Base-by-base conservation (phyloP, 1,140 invertebrate genomes). In the Penaeus japonicus region DNA sequence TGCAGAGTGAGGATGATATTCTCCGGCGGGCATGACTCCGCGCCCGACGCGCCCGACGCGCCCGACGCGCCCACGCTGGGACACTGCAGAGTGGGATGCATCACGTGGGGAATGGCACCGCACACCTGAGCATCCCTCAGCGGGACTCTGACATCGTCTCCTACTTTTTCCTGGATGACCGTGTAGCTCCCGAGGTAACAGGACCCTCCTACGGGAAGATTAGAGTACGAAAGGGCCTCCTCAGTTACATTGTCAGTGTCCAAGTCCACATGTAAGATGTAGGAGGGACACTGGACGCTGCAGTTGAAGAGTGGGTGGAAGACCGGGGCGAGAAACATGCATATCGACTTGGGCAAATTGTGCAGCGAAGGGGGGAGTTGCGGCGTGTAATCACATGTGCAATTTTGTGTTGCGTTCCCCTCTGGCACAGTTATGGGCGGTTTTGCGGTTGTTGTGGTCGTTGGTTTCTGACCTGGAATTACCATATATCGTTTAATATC, bases 271-370 rank as follows among this genome's bases (percentile, higher is more conserved):
- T 83, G 55, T 2, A 88, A 32, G 47, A 83, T 70, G 30, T 83
- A 77, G 18, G 30, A 32, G 30, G 80, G 53, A 59, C 87, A 88
- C 24, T 54, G 59, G 27, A 18, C 4, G n/a, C 22, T 32, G 30
- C 87, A 88, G 47, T 84, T 35, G 27, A 83, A 88, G 4, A 84
- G 10, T 5, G 55, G 65, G 22, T 88, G 80, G 47, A 62, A 88
- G 35, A 78, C 62, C 59, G 79, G 87, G 39, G 87, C 87, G 5
- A 88, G 55, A n/a, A 88, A 88, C 15, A 65, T 65, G 27, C 87
- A 88, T 24, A 88, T 88, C 18, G 39, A 65, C 78, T 53, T 75
- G 20, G 87, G 80, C 24, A 83, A 53, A 24, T 78, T 88, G 80
- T n/a, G 77, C 12, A 47, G 47, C 20, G 55, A 1, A 30, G 24